Evolutionary conservation across 2,888 invertebrate species (phyloP).

Genomic region (Philopedon plagiatum): DNA sequence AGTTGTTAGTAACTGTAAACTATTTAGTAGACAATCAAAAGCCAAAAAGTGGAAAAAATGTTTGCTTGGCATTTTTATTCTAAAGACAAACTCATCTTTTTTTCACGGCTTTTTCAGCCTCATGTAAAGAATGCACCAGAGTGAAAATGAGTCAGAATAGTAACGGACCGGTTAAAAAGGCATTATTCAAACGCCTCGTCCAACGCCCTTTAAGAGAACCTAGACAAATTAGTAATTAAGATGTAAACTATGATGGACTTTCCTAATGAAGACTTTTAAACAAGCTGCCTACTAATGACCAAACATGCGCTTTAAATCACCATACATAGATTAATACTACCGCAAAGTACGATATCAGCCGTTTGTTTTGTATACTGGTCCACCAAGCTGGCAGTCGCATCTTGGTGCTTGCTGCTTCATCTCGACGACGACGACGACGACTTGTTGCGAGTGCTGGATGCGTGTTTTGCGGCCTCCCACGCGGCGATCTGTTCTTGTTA

Average conservation of each 20-base stretch:
- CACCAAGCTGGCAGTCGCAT: constrained; percentile 33
- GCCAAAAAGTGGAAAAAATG: too few relatives aligned
- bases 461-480: constrained; percentile 33
- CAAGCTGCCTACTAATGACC: constrained; percentile 39
- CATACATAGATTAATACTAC: constrained; percentile 31
- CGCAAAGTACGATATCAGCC: constrained; percentile 41
- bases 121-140: not conserved
- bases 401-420: constrained; percentile 17
- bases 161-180: constrained; percentile 14
- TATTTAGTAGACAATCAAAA: too few relatives aligned
- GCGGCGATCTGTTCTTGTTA: constrained; percentile 33
- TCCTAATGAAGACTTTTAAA: constrained; percentile 26
- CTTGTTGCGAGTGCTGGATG: constrained; percentile 23
- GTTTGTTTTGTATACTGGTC: constrained; percentile 37
- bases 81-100: too few relatives aligned
- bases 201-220: constrained; percentile 10
- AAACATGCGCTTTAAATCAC: constrained; percentile 45
- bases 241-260: constrained; percentile 34
- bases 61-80: too few relatives aligned
- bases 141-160: constrained; percentile 17
- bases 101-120: not conserved
- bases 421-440: too few relatives aligned
- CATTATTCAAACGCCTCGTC: constrained; percentile 17
- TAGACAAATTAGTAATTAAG: constrained; percentile 38
- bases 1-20: too few relatives aligned